Evolutionary conservation across 2,113 vertebrate species (phyloP).

Genomic region (Dermatemys mawii): DNA sequence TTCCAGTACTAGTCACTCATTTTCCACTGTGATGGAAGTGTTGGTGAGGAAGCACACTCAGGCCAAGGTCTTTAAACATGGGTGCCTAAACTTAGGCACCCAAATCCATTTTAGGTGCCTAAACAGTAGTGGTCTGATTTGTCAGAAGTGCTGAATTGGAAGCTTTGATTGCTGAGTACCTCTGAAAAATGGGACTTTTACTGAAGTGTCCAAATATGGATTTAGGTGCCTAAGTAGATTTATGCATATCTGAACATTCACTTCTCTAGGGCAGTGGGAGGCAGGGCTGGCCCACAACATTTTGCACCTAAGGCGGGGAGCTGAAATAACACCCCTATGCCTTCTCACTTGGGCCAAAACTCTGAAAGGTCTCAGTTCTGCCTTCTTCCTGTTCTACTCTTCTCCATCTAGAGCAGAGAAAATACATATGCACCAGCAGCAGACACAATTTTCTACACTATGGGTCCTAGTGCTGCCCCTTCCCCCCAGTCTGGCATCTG

Average conservation of each 20-base stretch:
- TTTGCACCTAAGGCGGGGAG: no score
- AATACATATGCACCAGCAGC: no score
- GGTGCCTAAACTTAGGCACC: background rate
- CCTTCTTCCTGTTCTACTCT: no score
- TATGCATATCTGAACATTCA: background rate
- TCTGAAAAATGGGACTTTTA: background rate
- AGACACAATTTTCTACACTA: no score
- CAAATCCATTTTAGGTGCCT: background rate
- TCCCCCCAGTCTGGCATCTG: no score
- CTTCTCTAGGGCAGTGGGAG: background rate
- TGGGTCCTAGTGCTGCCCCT: no score
- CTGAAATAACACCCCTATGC: no score
- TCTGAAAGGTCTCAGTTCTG: no score
- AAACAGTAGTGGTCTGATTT: slow-evolving; percentile 30
- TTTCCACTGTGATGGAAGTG: background rate
- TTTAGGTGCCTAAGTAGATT: background rate
- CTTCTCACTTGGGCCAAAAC: no score
- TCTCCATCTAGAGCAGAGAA: no score
- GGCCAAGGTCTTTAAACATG: background rate
- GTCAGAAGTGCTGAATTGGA: background rate
- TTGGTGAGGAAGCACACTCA: background rate
- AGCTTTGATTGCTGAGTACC: background rate
- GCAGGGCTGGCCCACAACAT: no score
- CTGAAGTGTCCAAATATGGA: background rate
- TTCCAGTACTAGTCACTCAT: background rate